phyloP scores from a whole-genome alignment of 2,113 vertebrate species.

The Macrotus californicus region DNA sequence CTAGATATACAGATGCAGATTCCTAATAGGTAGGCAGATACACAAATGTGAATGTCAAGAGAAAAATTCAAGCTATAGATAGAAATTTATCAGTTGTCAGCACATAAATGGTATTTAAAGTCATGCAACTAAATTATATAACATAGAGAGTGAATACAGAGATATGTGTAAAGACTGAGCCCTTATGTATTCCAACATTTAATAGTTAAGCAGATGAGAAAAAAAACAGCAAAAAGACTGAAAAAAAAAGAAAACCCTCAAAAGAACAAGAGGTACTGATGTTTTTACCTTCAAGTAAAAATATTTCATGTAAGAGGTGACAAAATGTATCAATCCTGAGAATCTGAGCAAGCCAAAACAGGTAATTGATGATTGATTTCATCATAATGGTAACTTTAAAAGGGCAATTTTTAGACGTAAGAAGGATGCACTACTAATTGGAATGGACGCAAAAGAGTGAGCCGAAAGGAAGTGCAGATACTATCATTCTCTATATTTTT shows the following conservation, averaged over 20 bases:
- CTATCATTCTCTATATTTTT: background rate
- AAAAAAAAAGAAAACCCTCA: background rate
- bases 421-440: background rate
- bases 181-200: background rate
- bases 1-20: background rate
- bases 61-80: background rate
- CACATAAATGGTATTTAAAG: background rate
- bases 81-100: background rate
- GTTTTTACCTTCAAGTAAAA: background rate
- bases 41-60: background rate
- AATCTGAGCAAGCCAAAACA: background rate
- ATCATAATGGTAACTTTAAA: background rate
- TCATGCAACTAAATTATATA: background rate
- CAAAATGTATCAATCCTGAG: background rate
- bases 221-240: background rate
- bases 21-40: background rate
- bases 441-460: background rate
- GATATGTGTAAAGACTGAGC: background rate
- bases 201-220: background rate
- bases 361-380: background rate
- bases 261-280: background rate
- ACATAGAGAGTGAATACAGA: background rate
- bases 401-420: background rate
- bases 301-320: background rate
- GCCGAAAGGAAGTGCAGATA: background rate